These are phyloP conservation scores for Phoxinus phoxinus DNA, from an alignment of 2,113 vertebrate species.

Conservation along the genomic window DNA sequence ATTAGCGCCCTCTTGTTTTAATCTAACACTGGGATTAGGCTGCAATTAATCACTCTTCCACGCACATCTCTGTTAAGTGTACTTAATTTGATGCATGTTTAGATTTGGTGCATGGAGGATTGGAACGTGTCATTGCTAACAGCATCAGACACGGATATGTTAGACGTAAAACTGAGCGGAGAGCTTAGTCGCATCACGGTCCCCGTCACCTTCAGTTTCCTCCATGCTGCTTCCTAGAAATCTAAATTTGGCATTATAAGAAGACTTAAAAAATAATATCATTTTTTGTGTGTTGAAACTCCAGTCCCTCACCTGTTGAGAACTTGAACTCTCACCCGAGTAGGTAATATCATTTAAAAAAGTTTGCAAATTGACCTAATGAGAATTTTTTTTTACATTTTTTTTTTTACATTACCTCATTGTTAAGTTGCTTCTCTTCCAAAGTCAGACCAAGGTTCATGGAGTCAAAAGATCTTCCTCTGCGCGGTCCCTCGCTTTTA, in stretches of 20 bases:
- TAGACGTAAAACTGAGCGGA: neutral
- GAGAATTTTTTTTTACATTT: too few species aligned
- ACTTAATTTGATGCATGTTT: slow-evolving; percentile 21
- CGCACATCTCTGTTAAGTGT: slow-evolving; percentile 19
- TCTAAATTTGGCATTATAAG: neutral
- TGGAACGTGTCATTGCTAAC: neutral
- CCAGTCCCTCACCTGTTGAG: neutral
- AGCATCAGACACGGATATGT: neutral
- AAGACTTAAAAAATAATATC: neutral
- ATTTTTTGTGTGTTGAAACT: neutral
- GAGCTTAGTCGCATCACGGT: neutral
- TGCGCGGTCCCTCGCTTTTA: slow-evolving; percentile 77
- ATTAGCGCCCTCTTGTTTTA: slow-evolving; percentile 63
- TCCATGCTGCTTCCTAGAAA: neutral
- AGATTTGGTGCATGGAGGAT: neutral
- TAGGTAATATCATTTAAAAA: neutral
- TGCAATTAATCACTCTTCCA: slow-evolving; percentile 62
- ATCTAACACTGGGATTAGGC: slow-evolving; percentile 60
- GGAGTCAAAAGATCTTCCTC: slow-evolving; percentile 83
- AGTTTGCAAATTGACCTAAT: neutral
- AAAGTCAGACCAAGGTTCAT: slow-evolving; percentile 73
- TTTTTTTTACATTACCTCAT: too few species aligned
- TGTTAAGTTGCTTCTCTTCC: slow-evolving; percentile 81
- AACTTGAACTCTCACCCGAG: neutral
- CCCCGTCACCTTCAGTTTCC: neutral